A percentile compares a stretch with the other conserved stretches of the same genome.
phyloP scores from a whole-genome alignment of 2,797 vertebrate genomes.

The Sebastes vulpes region DNA sequence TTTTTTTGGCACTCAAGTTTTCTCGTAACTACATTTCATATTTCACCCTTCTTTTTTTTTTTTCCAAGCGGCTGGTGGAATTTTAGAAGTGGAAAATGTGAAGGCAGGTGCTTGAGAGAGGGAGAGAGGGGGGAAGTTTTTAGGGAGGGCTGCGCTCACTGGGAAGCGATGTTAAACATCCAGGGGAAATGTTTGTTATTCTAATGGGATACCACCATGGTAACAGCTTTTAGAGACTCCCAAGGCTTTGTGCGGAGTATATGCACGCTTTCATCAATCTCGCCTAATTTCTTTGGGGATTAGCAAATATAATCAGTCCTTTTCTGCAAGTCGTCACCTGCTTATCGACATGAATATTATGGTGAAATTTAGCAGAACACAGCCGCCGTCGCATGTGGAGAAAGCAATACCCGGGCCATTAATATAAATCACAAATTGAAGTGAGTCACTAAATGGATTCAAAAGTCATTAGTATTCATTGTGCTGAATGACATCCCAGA shows the following conservation, averaged over 20 bases:
- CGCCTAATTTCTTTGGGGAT: constrained; percentile 80
- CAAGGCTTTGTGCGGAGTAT: constrained; percentile 82
- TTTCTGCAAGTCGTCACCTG: constrained; percentile 75
- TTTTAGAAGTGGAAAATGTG: constrained; percentile 85
- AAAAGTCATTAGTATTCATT: constrained; percentile 73
- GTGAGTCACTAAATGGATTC: constrained; percentile 70
- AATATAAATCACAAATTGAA: constrained; percentile 74
- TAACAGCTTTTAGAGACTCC: constrained; percentile 84
- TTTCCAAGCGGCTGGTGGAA: constrained; percentile 74
- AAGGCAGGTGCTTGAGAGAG: constrained; percentile 83
- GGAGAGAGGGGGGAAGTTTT: constrained; percentile 53
- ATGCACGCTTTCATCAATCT: constrained; percentile 80
- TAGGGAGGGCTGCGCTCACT: constrained; percentile 76
- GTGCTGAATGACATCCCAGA: constrained; percentile 57
- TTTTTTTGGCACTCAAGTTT: constrained; percentile 81
- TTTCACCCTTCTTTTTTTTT: constrained; percentile 64
- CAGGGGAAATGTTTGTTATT: constrained; percentile 88
- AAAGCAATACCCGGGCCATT: constrained; percentile 65
- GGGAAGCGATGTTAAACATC: constrained; percentile 85
- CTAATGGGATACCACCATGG: constrained; percentile 86
- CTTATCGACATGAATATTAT: constrained; percentile 76
- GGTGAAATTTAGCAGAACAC: constrained; percentile 70
- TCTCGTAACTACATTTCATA: constrained; percentile 80
- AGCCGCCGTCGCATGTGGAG: constrained; percentile 41
- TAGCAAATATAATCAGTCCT: constrained; percentile 82